Conservation (phyloP, 2,888 invertebrate genomes). For the Branchellion lobata region DNA sequence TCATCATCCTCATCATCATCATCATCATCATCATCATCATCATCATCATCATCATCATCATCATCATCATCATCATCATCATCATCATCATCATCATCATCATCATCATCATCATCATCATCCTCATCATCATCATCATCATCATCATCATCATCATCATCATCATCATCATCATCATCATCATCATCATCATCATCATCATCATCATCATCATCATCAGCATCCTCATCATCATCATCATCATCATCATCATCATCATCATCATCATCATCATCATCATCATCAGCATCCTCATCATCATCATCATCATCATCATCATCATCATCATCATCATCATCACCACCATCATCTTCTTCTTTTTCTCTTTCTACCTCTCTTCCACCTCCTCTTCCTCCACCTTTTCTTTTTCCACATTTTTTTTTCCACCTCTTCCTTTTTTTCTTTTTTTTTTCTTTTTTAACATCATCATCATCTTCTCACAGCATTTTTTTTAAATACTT, state of each 20-base stretch:
- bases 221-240: slow-evolving; percentile 4
- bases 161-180: slow-evolving; percentile 26
- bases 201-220: not conserved
- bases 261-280: not conserved
- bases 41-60: slow-evolving; percentile 21
- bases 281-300: not conserved
- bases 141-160: slow-evolving; percentile 43
- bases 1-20: not conserved
- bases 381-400: too few species aligned
- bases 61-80: slow-evolving; percentile 36
- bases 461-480: not conserved
- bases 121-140: slow-evolving; percentile 29
- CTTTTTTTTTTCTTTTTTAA: too few species aligned
- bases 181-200: not conserved
- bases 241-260: slow-evolving; percentile 1
- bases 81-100: slow-evolving; percentile 42
- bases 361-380: too few species aligned
- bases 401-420: too few species aligned
- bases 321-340: too few species aligned
- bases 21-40: not conserved
- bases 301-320: too few species aligned
- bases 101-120: slow-evolving; percentile 32
- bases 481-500: not conserved
- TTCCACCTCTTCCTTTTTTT: too few species aligned
- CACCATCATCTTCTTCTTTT: too few species aligned